Percentiles rank a stretch among this genome's conserved stretches.
phyloP scores from a whole-genome alignment of 2,888 invertebrate species.

The Sinodicranocentrus sp. region DNA sequence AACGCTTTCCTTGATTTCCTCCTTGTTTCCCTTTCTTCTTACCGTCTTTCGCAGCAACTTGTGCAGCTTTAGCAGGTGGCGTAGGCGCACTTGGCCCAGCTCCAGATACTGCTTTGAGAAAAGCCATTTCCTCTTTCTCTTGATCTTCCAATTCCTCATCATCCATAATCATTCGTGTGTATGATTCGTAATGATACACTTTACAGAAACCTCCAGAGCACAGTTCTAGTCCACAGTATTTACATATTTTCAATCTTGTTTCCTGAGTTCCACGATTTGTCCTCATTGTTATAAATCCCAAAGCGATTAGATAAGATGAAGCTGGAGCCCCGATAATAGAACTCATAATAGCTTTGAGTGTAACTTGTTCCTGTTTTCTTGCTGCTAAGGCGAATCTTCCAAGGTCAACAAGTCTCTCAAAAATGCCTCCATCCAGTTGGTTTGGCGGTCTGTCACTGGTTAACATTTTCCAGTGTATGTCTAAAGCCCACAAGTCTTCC shows the following conservation, averaged over 20 bases:
- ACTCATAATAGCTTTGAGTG: slow-evolving; percentile 80
- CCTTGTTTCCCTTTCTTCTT: background rate
- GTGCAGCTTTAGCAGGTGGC: background rate
- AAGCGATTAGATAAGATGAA: slow-evolving; percentile 33
- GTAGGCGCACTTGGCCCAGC: background rate
- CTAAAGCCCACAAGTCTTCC: slow-evolving; percentile 88
- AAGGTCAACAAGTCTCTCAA: slow-evolving; percentile 87
- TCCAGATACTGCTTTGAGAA: slow-evolving; percentile 41
- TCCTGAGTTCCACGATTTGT: slow-evolving; percentile 84
- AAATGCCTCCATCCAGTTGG: slow-evolving; percentile 91
- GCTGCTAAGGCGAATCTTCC: slow-evolving; percentile 89
- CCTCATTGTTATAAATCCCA: slow-evolving; percentile 82
- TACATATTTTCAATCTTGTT: slow-evolving; percentile 81
- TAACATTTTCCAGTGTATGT: slow-evolving; percentile 95
- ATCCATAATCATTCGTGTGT: slow-evolving; percentile 78
- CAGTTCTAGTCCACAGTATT: slow-evolving; percentile 91
- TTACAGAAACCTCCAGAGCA: slow-evolving; percentile 83
- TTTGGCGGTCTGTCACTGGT: slow-evolving; percentile 90
- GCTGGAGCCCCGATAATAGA: slow-evolving; percentile 44
- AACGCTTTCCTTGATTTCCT: background rate
- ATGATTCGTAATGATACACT: slow-evolving; percentile 82
- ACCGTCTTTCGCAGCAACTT: background rate
- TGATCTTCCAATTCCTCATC: slow-evolving; percentile 76
- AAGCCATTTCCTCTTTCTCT: slow-evolving; percentile 73
- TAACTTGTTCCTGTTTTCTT: slow-evolving; percentile 82